phyloP scores from a whole-genome alignment of 2,797 vertebrate genomes.

The Apogon hyalosoma region DNA sequence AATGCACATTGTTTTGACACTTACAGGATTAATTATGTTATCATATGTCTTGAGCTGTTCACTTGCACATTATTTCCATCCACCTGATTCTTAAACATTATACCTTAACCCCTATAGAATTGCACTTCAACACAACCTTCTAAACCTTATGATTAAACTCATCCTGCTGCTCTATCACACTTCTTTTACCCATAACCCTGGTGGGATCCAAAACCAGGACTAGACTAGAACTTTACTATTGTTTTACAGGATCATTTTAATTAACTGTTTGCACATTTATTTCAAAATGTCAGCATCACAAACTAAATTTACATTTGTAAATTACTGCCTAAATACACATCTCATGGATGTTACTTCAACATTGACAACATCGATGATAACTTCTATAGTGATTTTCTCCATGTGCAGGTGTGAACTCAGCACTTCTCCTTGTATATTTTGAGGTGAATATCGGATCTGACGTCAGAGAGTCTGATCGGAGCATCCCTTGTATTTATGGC shows the following conservation, averaged over 20 bases:
- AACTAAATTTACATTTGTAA: not conserved
- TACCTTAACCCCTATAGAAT: not conserved
- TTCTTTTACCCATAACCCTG: not conserved
- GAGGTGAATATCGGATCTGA: not conserved
- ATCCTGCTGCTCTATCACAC: not conserved
- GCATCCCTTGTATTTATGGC: constrained; percentile 65
- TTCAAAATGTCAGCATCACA: not conserved
- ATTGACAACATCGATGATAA: not conserved
- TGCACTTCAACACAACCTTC: not conserved
- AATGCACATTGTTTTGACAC: too few species aligned
- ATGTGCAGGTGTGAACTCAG: not conserved
- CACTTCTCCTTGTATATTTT: not conserved
- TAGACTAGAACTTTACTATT: not conserved
- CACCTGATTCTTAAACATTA: not conserved
- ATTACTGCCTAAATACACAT: not conserved
- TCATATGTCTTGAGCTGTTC: too few species aligned
- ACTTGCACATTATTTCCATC: too few species aligned
- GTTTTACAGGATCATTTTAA: too few species aligned
- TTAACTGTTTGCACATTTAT: too few species aligned
- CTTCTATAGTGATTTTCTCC: not conserved
- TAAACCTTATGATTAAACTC: not conserved
- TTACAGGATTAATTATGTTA: too few species aligned
- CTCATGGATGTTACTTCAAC: not conserved
- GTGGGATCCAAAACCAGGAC: not conserved
- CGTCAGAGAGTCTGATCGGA: constrained; percentile 50